Conservation (phyloP, 2,113 vertebrate species). For the Stigmatopora argus region DNA sequence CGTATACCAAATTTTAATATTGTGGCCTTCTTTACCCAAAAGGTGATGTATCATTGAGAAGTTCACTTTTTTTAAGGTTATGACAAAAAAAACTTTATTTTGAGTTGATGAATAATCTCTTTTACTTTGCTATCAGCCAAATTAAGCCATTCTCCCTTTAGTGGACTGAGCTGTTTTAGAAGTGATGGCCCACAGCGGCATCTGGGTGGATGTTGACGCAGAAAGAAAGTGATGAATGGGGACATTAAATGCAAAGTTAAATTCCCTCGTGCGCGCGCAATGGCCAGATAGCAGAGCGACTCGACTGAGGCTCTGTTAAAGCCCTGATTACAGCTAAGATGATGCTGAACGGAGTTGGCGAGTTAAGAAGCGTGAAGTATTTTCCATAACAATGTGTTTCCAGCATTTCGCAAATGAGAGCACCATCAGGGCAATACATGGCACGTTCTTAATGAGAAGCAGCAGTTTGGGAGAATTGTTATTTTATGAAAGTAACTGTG, state of each 20-base stretch:
- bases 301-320: constrained; percentile 29
- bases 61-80: no score
- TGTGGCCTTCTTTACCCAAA: no score
- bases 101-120: constrained; percentile 7
- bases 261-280: constrained; percentile 24
- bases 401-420: constrained; percentile 18
- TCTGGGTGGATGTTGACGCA: constrained; percentile 34
- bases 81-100: no score
- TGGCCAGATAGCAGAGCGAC: constrained; percentile 23
- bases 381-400: constrained; percentile 31
- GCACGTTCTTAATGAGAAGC: constrained; percentile 9
- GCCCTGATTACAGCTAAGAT: constrained; percentile 41
- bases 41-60: no score
- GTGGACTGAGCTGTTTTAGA: constrained; percentile 35
- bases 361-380: constrained; percentile 33
- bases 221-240: constrained; percentile 36
- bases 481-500: constrained; percentile 9
- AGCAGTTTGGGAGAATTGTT: constrained; percentile 9
- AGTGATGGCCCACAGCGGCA: constrained; percentile 28
- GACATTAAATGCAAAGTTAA: constrained; percentile 25
- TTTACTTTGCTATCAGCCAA: constrained; percentile 25
- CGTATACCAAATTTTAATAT: no score
- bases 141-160: constrained; percentile 34
- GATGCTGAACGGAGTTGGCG: constrained; percentile 27
- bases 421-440: constrained; percentile 18